Conservation (phyloP, 1,140 invertebrate species). For the Mactra quadrangularis region DNA sequence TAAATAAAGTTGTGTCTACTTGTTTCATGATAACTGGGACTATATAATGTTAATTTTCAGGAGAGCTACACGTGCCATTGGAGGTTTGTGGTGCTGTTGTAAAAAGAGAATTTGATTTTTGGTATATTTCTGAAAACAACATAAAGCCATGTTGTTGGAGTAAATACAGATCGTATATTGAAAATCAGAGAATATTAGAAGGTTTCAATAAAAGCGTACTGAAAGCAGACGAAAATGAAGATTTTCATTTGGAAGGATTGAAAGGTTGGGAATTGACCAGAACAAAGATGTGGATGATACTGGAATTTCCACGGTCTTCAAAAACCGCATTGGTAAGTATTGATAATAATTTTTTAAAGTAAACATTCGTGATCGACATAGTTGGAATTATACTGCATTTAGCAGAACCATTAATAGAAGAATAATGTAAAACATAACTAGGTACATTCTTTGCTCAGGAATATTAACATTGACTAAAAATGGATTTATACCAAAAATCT, state of each 20-base stretch:
- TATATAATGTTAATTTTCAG: slow-evolving; percentile 73
- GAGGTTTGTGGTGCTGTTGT: slow-evolving; percentile 84
- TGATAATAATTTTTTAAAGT: background rate
- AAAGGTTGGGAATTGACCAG: slow-evolving; percentile 75
- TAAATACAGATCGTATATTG: slow-evolving; percentile 80
- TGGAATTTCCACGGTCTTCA: slow-evolving; percentile 79
- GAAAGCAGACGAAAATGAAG: slow-evolving; percentile 69
- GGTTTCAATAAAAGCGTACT: slow-evolving; percentile 76
- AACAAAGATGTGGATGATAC: slow-evolving; percentile 78
- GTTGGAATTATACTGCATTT: too few relatives aligned
- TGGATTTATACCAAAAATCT: too few relatives aligned
- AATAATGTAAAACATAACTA: too few relatives aligned
- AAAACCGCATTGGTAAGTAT: slow-evolving; percentile 76
- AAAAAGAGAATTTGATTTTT: slow-evolving; percentile 83
- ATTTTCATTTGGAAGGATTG: slow-evolving; percentile 68
- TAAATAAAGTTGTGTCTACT: too few relatives aligned
- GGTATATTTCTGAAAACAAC: slow-evolving; percentile 81
- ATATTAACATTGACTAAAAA: too few relatives aligned
- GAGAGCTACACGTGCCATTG: slow-evolving; percentile 84
- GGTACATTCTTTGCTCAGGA: too few relatives aligned
- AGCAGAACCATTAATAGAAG: too few relatives aligned
- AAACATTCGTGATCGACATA: too few relatives aligned
- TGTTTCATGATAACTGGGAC: too few relatives aligned
- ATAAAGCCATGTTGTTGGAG: slow-evolving; percentile 82
- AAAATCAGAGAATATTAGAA: slow-evolving; percentile 80